Evolutionary conservation across 2,797 vertebrate species (phyloP), one percentile per base, ranked within the genome.

Genomic region (Sebastes iracundus): DNA sequence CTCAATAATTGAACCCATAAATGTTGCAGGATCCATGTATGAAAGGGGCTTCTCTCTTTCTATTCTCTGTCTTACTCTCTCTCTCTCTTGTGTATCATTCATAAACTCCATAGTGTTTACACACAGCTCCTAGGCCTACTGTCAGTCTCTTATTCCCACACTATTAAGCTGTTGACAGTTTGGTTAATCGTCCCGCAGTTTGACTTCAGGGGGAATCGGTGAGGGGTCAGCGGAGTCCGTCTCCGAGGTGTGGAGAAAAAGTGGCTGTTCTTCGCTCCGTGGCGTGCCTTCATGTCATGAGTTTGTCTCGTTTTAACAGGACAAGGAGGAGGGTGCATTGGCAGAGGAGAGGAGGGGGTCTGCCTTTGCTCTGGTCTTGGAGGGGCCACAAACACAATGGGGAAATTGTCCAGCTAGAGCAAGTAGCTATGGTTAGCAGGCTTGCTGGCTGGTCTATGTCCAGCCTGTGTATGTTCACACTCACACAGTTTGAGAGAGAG

Each of bases 401-500:
- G 77, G 84, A 92, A 92, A 90, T 90, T 94, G 93, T 94, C 89
- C 80, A 77, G 76, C 69, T 73, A 58, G 63, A 71, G 66, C 77
- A 68, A 84, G 79, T 75, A 77, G 79, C 69, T 71, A 70, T 74
- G 60, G 74, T 88, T 82, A 77, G 63, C 56, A 18, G 79, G 70
- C 60, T 60, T 46, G 72, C 66, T 65, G 77, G 42, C 86, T 85
- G 78, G 60, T 90, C 72, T 68, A 16, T 79, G 80, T 92, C 79
- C 81, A 82, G 84, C 42, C 42, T 83, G 82, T 75, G 80, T 88
- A 71, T 82, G 83, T 85, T 87, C 80, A 84, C 77, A 58, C 81
- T 66, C 85, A 60, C 73, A 35, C 25, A 79, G 60, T 77, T 14
- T 58, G 94, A 81, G 96, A 96, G 96, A 94, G 96, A 96, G 96